Conservation (phyloP, 2,113 vertebrate species). For the Plecturocebus donacophilus region DNA sequence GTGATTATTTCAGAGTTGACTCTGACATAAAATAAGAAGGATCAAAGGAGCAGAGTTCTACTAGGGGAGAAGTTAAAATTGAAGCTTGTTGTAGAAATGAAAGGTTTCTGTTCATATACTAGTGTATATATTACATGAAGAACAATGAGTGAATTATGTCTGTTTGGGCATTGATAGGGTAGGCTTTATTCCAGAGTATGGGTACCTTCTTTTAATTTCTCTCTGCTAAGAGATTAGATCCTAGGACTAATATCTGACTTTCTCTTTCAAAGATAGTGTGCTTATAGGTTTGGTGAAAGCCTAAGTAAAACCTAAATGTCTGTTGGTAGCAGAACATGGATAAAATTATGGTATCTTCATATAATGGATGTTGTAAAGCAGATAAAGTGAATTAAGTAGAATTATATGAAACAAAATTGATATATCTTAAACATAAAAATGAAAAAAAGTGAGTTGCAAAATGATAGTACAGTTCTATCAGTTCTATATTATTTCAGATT, state of each 20-base stretch:
- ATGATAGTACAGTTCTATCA: neutral
- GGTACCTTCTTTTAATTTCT: neutral
- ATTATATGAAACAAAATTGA: neutral
- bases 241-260: neutral
- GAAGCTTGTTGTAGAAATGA: neutral
- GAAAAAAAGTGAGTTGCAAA: slow-evolving; percentile 24
- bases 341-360: neutral
- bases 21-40: neutral
- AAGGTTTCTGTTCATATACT: neutral
- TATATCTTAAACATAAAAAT: neutral
- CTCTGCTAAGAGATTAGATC: neutral
- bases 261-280: neutral
- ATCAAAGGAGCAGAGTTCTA: neutral
- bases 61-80: slow-evolving; percentile 2
- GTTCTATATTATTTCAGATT: slow-evolving; percentile 23
- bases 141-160: neutral
- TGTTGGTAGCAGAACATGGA: neutral
- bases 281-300: neutral
- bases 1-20: neutral
- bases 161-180: neutral
- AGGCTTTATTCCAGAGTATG: neutral
- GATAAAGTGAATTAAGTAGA: neutral
- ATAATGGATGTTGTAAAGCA: neutral
- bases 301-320: neutral
- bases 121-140: neutral